A percentile compares a stretch with the other conserved stretches of the same genome.
phyloP scores from a whole-genome alignment of 2,888 invertebrate species.

The Epistrophella euchroma region DNA sequence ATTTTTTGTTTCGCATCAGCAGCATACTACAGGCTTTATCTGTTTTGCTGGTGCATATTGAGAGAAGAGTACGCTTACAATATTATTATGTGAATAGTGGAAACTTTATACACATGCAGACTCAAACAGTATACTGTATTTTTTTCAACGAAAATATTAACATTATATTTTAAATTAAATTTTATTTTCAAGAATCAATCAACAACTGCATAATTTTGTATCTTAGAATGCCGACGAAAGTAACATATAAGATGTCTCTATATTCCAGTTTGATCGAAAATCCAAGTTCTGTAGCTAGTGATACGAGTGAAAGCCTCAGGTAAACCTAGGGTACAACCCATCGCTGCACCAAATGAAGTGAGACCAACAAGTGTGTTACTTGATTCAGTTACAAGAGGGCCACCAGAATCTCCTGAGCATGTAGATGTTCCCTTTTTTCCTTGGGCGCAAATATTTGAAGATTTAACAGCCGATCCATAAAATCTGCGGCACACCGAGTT shows the following conservation, averaged over 20 bases:
- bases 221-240: too few relatives aligned
- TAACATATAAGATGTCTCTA: background rate
- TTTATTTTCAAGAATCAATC: too few relatives aligned
- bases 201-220: too few relatives aligned
- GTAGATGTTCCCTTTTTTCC: slow-evolving; percentile 61
- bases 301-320: slow-evolving; percentile 78
- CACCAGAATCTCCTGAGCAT: slow-evolving; percentile 27
- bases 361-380: slow-evolving; percentile 17
- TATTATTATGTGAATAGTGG: too few relatives aligned
- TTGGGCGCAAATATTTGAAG: slow-evolving; percentile 76
- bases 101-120: too few relatives aligned
- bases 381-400: slow-evolving; percentile 16
- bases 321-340: slow-evolving; percentile 27
- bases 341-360: slow-evolving; percentile 19
- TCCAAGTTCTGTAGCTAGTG: slow-evolving; percentile 79
- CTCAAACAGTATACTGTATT: too few relatives aligned
- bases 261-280: slow-evolving; percentile 77
- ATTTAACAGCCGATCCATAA: slow-evolving; percentile 75
- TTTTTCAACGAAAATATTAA: too few relatives aligned
- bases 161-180: too few relatives aligned
- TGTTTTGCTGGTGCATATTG: too few relatives aligned
- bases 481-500: slow-evolving; percentile 77
- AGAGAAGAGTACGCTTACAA: too few relatives aligned
- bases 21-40: too few relatives aligned
- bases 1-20: too few relatives aligned